A percentile compares a stretch with the other conserved stretches of the same genome.
Conservation (phyloP, 2,888 invertebrate genomes). For the Neoaliturus tenellus region DNA sequence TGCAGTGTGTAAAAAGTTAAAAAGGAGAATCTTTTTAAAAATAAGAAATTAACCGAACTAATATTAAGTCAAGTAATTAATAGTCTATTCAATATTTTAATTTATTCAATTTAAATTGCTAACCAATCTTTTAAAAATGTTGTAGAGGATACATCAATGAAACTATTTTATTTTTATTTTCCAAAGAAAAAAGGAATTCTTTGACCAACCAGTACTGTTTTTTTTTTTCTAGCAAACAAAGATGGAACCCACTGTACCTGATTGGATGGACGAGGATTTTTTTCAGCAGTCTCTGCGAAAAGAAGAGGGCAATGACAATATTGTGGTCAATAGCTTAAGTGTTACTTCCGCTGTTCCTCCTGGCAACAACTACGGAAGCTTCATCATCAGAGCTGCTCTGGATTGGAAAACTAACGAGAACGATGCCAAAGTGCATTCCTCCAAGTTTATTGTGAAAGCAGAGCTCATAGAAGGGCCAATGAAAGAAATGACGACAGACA, state of each 20-base stretch:
- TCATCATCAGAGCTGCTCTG: neutral
- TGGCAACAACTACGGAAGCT: constrained; percentile 24
- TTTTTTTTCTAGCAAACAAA: too few species aligned
- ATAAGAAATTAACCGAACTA: too few species aligned
- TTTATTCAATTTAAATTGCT: too few species aligned
- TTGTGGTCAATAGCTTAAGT: neutral
- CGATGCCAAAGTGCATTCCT: neutral
- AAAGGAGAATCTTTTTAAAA: too few species aligned
- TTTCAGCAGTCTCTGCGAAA: neutral
- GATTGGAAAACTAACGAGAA: neutral
- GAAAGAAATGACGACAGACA: neutral
- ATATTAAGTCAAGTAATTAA: too few species aligned
- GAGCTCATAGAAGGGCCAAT: neutral
- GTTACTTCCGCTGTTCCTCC: neutral
- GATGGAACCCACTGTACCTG: neutral
- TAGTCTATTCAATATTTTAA: too few species aligned
- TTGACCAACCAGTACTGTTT: too few species aligned
- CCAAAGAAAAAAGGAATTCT: too few species aligned
- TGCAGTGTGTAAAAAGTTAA: too few species aligned
- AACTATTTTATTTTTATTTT: too few species aligned
- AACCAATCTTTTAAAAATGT: too few species aligned
- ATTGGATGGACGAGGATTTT: neutral
- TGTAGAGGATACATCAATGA: too few species aligned
- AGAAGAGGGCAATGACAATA: neutral
- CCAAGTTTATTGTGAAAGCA: constrained; percentile 12